These are phyloP conservation scores for Hypothenemus hampei DNA, from an alignment of 1,140 invertebrate genomes.

Conservation along the genomic window DNA sequence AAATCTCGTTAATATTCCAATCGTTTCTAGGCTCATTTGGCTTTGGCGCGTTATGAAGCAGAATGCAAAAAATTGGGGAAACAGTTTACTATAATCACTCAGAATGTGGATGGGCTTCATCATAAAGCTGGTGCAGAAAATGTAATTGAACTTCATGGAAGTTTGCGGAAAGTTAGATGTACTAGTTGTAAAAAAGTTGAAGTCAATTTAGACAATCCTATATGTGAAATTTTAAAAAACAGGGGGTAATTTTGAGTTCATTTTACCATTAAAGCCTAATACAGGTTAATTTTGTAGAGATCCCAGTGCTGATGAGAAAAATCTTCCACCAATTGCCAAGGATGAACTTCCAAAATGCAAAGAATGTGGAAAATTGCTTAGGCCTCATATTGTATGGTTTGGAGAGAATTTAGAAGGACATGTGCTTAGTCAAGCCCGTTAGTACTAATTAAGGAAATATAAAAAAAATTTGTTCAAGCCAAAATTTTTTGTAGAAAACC, in stretches of 20 bases:
- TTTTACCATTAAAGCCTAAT: no score
- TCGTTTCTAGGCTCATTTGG: constrained; percentile 65
- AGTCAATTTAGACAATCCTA: constrained; percentile 73
- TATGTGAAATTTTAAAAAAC: constrained; percentile 58
- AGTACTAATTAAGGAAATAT: no score
- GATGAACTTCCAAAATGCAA: constrained; percentile 68
- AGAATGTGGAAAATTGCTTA: constrained; percentile 67
- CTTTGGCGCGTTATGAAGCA: constrained; percentile 74
- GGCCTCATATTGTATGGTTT: constrained; percentile 89
- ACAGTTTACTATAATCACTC: constrained; percentile 72
- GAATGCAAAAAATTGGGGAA: constrained; percentile 55
- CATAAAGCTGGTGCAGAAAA: constrained; percentile 73
- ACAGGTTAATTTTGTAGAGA: constrained; percentile 27
- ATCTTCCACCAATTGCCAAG: constrained; percentile 57
- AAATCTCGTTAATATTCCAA: neutral
- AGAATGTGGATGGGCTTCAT: constrained; percentile 92
- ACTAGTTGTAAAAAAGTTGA: constrained; percentile 67
- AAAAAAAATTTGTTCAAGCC: no score
- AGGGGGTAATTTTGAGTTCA: no score
- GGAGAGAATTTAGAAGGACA: constrained; percentile 70
- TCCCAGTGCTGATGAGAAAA: constrained; percentile 44
- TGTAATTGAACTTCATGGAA: constrained; percentile 86
- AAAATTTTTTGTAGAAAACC: constrained; percentile 37
- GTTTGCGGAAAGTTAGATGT: constrained; percentile 78
- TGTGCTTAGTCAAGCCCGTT: constrained; percentile 61